Evolutionary conservation across 2,113 vertebrate species (phyloP).

Genomic region (Urocynchramus pylzowi): DNA sequence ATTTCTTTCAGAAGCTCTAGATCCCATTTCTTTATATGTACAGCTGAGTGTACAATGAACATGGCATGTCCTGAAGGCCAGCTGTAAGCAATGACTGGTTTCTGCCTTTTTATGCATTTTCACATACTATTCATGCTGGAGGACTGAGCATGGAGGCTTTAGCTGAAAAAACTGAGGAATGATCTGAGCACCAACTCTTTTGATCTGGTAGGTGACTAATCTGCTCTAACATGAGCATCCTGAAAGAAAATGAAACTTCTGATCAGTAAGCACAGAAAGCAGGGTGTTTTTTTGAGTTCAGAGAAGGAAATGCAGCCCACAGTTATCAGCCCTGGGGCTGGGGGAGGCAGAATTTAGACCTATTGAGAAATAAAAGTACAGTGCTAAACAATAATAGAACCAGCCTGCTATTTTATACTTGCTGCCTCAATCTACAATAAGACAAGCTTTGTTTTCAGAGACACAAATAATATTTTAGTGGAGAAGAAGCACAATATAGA

Average conservation of each 20-base stretch:
- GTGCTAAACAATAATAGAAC: not conserved
- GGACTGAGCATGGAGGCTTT: not conserved
- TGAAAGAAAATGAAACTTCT: constrained; percentile 21
- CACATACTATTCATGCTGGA: not conserved
- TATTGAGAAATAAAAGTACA: not conserved
- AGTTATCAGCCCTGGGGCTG: not conserved
- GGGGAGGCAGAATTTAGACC: not conserved
- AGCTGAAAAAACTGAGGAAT: not conserved
- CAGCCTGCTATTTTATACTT: not conserved
- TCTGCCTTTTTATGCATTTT: not conserved
- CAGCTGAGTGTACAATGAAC: not conserved
- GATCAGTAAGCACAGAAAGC: not conserved
- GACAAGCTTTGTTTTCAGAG: not conserved
- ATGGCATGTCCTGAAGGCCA: not conserved
- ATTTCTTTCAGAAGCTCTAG: not conserved
- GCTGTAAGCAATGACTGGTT: not conserved
- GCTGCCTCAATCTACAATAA: not conserved
- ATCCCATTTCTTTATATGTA: not conserved
- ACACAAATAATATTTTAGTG: not conserved
- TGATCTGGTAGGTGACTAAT: not conserved
- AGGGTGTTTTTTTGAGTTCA: not conserved
- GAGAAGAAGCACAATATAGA: not conserved
- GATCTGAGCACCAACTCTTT: not conserved
- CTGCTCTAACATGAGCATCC: not conserved
- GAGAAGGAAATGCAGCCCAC: not conserved